These are phyloP conservation scores for Tetrapedia diversipes DNA, from an alignment of 2,888 invertebrate genomes.

Conservation along the genomic window DNA sequence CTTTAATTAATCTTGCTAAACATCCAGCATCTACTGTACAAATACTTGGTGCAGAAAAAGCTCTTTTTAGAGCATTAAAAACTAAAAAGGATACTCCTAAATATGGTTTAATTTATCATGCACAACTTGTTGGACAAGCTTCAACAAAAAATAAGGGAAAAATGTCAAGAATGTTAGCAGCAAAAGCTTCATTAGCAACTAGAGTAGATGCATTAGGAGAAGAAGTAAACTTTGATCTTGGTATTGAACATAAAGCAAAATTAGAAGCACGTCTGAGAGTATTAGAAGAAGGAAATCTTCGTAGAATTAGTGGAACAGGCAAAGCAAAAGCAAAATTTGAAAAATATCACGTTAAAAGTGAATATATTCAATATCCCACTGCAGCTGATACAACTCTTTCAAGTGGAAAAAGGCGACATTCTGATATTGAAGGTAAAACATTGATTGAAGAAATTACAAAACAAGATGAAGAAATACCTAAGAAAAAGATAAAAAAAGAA, in stretches of 20 bases:
- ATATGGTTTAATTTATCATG: slow-evolving; percentile 99
- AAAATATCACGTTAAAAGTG: slow-evolving; percentile 93
- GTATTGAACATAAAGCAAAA: slow-evolving; percentile 94
- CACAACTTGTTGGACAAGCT: slow-evolving; percentile 95
- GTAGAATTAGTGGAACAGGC: slow-evolving; percentile 93
- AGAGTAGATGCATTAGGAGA: slow-evolving; percentile 98
- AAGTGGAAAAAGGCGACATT: slow-evolving; percentile 85
- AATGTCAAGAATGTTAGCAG: slow-evolving; percentile 97
- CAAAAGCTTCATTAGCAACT: slow-evolving; percentile 96
- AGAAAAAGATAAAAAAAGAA: slow-evolving; percentile 75
- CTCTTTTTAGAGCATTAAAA: slow-evolving; percentile 97
- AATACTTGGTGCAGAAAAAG: slow-evolving; percentile 99
- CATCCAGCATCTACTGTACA: slow-evolving; percentile 99
- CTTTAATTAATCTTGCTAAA: slow-evolving; percentile 97
- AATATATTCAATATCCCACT: slow-evolving; percentile 91
- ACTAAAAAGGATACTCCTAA: slow-evolving; percentile 99
- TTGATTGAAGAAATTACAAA: slow-evolving; percentile 79
- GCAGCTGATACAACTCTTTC: slow-evolving; percentile 93
- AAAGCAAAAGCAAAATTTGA: slow-evolving; percentile 95
- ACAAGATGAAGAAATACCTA: slow-evolving; percentile 66
- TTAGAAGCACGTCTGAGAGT: slow-evolving; percentile 91
- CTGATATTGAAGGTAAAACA: slow-evolving; percentile 82
- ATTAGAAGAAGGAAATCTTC: slow-evolving; percentile 93
- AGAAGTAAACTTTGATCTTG: slow-evolving; percentile 91
- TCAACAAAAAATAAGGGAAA: slow-evolving; percentile 96